Base-by-base conservation (phyloP, 2,113 vertebrate genomes). In the Microcebus lehilahytsara region DNA sequence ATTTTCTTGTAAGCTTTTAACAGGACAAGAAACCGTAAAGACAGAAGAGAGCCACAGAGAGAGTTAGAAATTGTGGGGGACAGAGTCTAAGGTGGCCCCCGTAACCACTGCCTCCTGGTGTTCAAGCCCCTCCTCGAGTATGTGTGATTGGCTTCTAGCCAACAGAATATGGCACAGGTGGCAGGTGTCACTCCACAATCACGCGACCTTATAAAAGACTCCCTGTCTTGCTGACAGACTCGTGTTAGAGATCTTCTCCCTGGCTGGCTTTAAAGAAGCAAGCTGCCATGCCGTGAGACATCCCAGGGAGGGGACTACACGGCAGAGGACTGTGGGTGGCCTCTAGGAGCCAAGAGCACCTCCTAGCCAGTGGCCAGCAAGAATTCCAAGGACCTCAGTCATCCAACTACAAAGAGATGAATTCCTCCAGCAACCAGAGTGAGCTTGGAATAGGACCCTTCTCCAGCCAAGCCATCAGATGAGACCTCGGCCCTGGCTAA, bases 101-200 rank as follows among this genome's bases (percentile, higher is more conserved):
- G 0, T 0, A 37, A 30, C 2, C 12, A 20, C 16, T 5, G 5
- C 58, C 30, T 46, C 16, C 32, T 19, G 25, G 25, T 3, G 4
- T 22, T 6, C 23, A 9, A 30, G 1, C 69, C 37, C 42, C n/a
- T 34, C 3, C 16, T 25, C 3, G 6, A 11, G 71, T 34, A 6
- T 12, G 80, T 20, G 3, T 0, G 49, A n/a, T 25, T 85, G 1
- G 46, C 51, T 80, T 89, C 94, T 71, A 58, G 49, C 19, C 62
- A 16, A 7, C 13, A 51, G 77, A 32, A 17, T 27, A 2, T 1
- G 42, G 60, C 20, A 4, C 14, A 9, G 40, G 17, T 2, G 49
- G 27, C 8, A 6, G 49, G 16, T 34, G 19, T 32, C 27, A 14
- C n/a, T 32, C 34, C 10, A 20, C 22, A 17, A 9, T 5, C 19